Percentiles rank a stretch among this genome's conserved stretches.
These are phyloP conservation scores for Thymelicus acteon DNA, from an alignment of 2,888 invertebrate genomes.

Conservation along the genomic window DNA sequence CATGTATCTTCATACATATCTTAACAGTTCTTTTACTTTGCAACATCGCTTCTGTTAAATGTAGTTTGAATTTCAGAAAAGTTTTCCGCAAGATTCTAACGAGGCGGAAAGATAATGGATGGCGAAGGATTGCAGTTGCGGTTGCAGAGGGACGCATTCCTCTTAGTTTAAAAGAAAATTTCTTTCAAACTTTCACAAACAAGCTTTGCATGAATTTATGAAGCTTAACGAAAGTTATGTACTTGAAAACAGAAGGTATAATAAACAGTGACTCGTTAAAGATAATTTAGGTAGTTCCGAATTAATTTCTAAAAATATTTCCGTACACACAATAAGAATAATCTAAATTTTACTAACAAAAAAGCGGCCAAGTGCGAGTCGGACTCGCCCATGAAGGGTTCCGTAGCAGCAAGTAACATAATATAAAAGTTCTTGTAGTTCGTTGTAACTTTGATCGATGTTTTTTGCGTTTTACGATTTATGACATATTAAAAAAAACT, in stretches of 20 bases:
- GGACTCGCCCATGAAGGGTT: too few relatives aligned
- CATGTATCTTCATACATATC: conserved; percentile 7
- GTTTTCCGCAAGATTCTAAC: conserved; percentile 43
- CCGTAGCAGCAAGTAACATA: too few relatives aligned
- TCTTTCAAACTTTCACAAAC: conserved; percentile 18
- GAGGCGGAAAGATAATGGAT: conserved; percentile 48
- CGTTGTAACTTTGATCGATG: too few relatives aligned
- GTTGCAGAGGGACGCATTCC: conserved; percentile 29
- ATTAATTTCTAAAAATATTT: too few relatives aligned
- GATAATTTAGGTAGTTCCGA: too few relatives aligned
- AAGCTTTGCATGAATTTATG: conserved; percentile 15
- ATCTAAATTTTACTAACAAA: too few relatives aligned
- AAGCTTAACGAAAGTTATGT: conserved; percentile 17
- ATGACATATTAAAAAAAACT: too few relatives aligned
- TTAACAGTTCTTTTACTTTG: conserved; percentile 13
- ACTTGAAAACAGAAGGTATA: conserved; percentile 7
- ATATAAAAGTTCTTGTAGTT: too few relatives aligned
- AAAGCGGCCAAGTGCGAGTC: too few relatives aligned
- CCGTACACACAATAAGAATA: too few relatives aligned
- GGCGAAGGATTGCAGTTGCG: conserved; percentile 46
- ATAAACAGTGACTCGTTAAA: conserved; percentile 11
- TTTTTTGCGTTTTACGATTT: too few relatives aligned
- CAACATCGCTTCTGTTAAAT: conserved; percentile 21
- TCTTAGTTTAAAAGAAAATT: conserved; percentile 26
- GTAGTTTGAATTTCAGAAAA: conserved; percentile 29